Percentiles rank a stretch among this genome's conserved stretches.
Evolutionary conservation across 2,888 invertebrate genomes (phyloP).

Genomic region (Apamea monoglypha): DNA sequence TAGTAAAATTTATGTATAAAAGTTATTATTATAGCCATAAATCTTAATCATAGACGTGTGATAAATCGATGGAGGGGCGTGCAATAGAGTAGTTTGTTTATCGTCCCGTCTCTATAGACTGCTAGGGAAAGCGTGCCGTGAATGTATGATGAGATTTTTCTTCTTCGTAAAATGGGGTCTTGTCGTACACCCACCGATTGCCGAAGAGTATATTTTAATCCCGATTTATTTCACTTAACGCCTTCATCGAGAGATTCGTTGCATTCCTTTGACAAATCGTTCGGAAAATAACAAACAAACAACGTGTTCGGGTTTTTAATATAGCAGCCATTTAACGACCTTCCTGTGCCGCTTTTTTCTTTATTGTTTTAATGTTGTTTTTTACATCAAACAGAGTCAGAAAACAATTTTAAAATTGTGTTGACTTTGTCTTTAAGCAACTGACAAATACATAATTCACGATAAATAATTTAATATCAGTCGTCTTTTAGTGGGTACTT

Average conservation of each 20-base stretch:
- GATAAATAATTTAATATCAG: conserved; percentile 33
- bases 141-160: conserved; percentile 67
- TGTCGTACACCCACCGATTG: conserved; percentile 48
- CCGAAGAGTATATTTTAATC: conserved; percentile 61
- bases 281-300: conserved; percentile 54
- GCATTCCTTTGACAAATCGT: conserved; percentile 63
- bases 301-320: conserved; percentile 46
- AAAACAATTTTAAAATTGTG: neutral
- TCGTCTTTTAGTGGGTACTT: conserved; percentile 35
- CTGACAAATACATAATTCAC: conserved; percentile 2
- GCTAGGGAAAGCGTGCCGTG: conserved; percentile 60
- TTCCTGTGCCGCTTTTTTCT: conserved; percentile 12
- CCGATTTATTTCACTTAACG: conserved; percentile 63
- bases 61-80: conserved; percentile 70
- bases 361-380: conserved; percentile 40
- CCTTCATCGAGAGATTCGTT: conserved; percentile 45
- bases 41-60: conserved; percentile 69
- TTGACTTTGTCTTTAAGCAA: conserved; percentile 15
- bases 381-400: neutral
- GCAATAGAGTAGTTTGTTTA: conserved; percentile 69
- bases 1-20: conserved; percentile 60
- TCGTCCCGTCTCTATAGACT: conserved; percentile 61
- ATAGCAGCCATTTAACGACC: conserved; percentile 30
- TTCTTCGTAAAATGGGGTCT: conserved; percentile 55
- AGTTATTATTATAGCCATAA: conserved; percentile 66